These are phyloP conservation scores for Sycophila sp. DNA, from an alignment of 1,140 invertebrate genomes.

Conservation along the genomic window DNA sequence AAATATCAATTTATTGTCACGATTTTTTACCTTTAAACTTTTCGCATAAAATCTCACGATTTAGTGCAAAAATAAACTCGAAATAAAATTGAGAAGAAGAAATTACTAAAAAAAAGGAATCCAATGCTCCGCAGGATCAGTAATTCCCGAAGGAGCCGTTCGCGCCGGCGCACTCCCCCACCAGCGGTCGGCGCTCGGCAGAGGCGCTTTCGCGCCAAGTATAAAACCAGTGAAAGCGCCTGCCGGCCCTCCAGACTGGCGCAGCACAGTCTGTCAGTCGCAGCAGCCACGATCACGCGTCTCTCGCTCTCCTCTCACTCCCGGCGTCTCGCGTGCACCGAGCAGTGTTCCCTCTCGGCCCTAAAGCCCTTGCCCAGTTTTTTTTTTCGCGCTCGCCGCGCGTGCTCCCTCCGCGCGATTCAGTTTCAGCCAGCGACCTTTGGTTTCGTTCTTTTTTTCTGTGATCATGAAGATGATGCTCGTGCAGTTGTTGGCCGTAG, in stretches of 20 bases:
- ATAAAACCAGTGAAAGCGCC: slow-evolving; percentile 67
- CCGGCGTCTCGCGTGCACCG: no score
- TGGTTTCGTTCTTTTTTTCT: not conserved
- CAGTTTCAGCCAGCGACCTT: not conserved
- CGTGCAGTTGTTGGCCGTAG: slow-evolving; percentile 45
- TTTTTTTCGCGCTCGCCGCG: not conserved
- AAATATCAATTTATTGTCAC: no score
- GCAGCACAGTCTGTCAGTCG: slow-evolving; percentile 60
- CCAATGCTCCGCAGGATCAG: no score
- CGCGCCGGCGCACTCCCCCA: not conserved
- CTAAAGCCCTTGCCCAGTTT: not conserved
- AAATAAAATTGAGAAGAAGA: no score
- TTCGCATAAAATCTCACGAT: no score
- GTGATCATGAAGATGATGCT: slow-evolving; percentile 50
- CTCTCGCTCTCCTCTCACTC: no score
- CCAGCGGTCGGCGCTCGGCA: slow-evolving; percentile 42
- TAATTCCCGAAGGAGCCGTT: no score
- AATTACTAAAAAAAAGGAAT: no score
- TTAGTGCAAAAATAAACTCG: no score
- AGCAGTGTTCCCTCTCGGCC: no score
- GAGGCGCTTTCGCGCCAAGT: slow-evolving; percentile 60
- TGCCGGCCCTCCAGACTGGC: slow-evolving; percentile 63
- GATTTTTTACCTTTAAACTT: no score
- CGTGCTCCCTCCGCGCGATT: not conserved
- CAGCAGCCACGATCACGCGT: slow-evolving; percentile 50